phyloP scores from a whole-genome alignment of 1,140 invertebrate species.

The Temnothorax nylanderi region DNA sequence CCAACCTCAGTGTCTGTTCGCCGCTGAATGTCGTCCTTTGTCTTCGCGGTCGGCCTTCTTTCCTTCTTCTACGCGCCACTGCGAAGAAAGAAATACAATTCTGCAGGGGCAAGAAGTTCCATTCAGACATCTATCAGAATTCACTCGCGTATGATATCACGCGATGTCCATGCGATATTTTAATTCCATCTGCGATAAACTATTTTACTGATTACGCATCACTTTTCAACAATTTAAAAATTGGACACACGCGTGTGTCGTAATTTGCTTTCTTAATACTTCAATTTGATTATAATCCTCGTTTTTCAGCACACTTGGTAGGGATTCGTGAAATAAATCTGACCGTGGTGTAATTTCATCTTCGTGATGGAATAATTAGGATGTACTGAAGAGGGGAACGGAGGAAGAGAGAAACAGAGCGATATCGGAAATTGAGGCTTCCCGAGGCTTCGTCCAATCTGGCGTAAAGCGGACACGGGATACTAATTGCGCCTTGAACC shows the following conservation, averaged over 20 bases:
- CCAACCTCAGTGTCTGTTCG: slow-evolving; percentile 95
- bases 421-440: slow-evolving; percentile 59
- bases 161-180: not conserved
- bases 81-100: slow-evolving; percentile 22
- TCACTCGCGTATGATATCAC: not conserved
- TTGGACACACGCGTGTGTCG: not conserved
- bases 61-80: slow-evolving; percentile 94
- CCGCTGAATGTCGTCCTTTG: slow-evolving; percentile 98
- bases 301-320: not conserved
- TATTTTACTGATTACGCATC: not conserved
- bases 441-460: slow-evolving; percentile 65
- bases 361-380: slow-evolving; percentile 59
- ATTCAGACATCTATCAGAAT: not conserved
- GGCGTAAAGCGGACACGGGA: slow-evolving; percentile 41
- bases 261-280: not conserved
- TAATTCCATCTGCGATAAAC: not conserved
- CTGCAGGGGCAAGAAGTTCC: not conserved
- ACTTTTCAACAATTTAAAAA: not conserved
- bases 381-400: not conserved
- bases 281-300: not conserved
- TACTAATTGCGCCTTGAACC: slow-evolving; percentile 60
- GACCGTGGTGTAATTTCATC: slow-evolving; percentile 48
- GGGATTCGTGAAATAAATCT: slow-evolving; percentile 38
- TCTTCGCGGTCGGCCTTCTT: slow-evolving; percentile 93
- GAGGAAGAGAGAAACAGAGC: not conserved